Conservation (phyloP, 2,113 vertebrate genomes). For the Phyllopteryx taeniolatus region DNA sequence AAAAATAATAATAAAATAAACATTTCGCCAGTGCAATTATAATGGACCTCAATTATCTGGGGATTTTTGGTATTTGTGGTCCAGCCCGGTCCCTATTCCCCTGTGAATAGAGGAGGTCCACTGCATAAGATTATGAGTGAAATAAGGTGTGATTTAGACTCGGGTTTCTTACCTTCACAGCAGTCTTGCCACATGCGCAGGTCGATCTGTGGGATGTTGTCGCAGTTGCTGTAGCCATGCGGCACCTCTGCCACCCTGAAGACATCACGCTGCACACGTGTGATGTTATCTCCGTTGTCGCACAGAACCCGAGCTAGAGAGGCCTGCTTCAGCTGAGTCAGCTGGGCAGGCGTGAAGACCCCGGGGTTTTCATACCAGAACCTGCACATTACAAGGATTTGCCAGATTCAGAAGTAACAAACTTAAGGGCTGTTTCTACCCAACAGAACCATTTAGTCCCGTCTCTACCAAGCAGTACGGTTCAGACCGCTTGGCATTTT, state of each 20-base stretch:
- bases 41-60: too few species aligned
- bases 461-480: too few species aligned
- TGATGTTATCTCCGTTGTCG: conserved; percentile 96
- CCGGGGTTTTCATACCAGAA: conserved; percentile 96
- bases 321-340: conserved; percentile 91
- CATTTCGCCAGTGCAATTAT: too few species aligned
- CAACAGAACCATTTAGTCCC: neutral
- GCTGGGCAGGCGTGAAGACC: conserved; percentile 88
- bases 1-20: too few species aligned
- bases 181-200: conserved; percentile 98
- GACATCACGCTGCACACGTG: conserved; percentile 86
- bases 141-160: neutral
- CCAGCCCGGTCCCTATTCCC: too few species aligned
- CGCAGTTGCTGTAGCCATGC: conserved; percentile 86
- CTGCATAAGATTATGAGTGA: too few species aligned
- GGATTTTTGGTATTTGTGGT: too few species aligned
- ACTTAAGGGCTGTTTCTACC: neutral
- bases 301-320: conserved; percentile 91
- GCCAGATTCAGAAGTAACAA: neutral
- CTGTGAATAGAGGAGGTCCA: too few species aligned
- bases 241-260: conserved; percentile 88
- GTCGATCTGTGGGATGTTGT: conserved; percentile 86
- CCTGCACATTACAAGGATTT: conserved; percentile 63
- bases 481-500: neutral
- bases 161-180: conserved; percentile 83